phyloP scores from a whole-genome alignment of 2,113 vertebrate genomes.

The Aspiorhynchus laticeps region DNA sequence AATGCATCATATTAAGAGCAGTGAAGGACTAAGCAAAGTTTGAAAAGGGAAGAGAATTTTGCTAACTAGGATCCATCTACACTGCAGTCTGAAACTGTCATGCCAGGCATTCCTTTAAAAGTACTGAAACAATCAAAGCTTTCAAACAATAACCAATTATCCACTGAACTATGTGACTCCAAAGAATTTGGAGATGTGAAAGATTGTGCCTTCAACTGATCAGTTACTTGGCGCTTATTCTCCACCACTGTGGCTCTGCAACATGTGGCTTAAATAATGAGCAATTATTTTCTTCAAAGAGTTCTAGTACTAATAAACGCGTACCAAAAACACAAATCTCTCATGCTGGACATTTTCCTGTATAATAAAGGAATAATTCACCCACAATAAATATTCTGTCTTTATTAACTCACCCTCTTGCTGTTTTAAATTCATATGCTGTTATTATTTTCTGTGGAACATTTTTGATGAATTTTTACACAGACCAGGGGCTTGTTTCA shows the following conservation, averaged over 20 bases:
- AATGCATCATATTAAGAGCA: slow-evolving; percentile 11
- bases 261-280: neutral
- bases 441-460: neutral
- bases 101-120: slow-evolving; percentile 18
- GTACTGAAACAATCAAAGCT: neutral
- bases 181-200: neutral
- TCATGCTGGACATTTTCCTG: neutral
- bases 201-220: neutral
- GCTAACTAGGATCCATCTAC: neutral
- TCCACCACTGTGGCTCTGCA: neutral
- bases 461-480: neutral
- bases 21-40: neutral
- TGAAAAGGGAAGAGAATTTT: neutral
- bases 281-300: neutral
- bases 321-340: neutral
- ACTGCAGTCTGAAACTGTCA: neutral
- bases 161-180: neutral
- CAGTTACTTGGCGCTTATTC: neutral
- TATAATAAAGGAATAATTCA: neutral
- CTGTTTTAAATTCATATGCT: neutral
- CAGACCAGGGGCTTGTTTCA: no score
- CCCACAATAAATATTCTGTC: neutral
- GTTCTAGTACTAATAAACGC: neutral
- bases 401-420: neutral
- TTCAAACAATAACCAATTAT: slow-evolving; percentile 20